Percentiles rank a stretch among this genome's conserved stretches.
Conservation (phyloP, 1,140 invertebrate genomes). For the Cydia pomonella region DNA sequence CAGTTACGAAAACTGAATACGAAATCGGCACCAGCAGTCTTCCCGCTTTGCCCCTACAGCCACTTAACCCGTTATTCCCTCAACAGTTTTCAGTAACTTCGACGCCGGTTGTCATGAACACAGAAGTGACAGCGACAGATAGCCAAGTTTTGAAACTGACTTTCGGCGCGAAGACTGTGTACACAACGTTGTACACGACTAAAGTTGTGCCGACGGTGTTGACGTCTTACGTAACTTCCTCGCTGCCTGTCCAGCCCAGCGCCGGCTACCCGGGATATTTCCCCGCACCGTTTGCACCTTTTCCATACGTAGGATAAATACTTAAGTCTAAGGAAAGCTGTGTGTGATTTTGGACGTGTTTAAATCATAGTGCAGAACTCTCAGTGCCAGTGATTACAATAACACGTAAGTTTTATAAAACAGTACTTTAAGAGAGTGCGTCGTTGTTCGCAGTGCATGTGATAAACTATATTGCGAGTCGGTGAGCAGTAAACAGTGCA, state of each 20-base stretch:
- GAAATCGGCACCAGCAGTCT: constrained; percentile 88
- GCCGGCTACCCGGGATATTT: constrained; percentile 86
- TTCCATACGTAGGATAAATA: constrained; percentile 87
- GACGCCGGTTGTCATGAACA: constrained; percentile 90
- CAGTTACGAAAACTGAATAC: constrained; percentile 88
- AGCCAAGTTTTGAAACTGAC: constrained; percentile 92
- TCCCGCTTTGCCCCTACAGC: constrained; percentile 79
- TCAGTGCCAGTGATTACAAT: constrained; percentile 46
- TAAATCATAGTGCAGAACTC: constrained; percentile 36
- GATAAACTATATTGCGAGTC: constrained; percentile 64
- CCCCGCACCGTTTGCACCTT: constrained; percentile 87
- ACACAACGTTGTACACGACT: constrained; percentile 93
- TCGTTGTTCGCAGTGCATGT: constrained; percentile 46
- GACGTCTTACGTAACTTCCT: constrained; percentile 90
- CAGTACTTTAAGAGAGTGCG: constrained; percentile 53
- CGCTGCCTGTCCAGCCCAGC: constrained; percentile 87
- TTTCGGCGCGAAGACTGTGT: constrained; percentile 93
- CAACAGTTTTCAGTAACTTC: constrained; percentile 89
- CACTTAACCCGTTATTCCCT: constrained; percentile 79
- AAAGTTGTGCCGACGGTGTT: constrained; percentile 90
- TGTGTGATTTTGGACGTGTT: constrained; percentile 40
- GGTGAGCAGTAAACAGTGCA: constrained; percentile 53
- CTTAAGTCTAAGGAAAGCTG: constrained; percentile 35
- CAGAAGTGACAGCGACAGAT: constrained; percentile 89
- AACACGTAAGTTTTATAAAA: constrained; percentile 47